A percentile compares a stretch with the other conserved stretches of the same genome.
phyloP scores from a whole-genome alignment of 1,140 invertebrate genomes.

The Trichonephila inaurata region DNA sequence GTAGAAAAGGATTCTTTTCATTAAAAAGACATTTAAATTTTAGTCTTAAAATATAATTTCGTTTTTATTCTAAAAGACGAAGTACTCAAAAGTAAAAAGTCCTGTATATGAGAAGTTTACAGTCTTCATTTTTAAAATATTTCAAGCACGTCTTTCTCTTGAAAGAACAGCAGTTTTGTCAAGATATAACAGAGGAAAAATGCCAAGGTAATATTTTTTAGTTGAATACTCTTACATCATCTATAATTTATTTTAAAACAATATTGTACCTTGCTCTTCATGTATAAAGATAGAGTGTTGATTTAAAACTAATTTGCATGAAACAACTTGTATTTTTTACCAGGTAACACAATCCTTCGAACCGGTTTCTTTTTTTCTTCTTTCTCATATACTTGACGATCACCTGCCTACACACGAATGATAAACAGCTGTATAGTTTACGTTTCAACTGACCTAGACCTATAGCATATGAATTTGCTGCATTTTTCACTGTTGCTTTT shows the following conservation, averaged over 20 bases:
- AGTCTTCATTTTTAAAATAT: neutral
- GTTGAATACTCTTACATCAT: neutral
- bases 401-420: conserved; percentile 11
- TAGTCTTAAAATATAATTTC: neutral
- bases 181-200: neutral
- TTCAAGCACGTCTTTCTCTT: neutral
- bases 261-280: neutral
- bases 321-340: neutral
- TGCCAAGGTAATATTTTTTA: neutral
- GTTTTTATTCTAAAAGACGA: neutral
- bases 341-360: neutral
- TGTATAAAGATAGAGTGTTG: neutral
- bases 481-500: neutral
- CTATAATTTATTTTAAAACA: conserved; percentile 6
- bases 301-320: conserved; percentile 25
- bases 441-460: conserved; percentile 13
- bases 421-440: neutral
- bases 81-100: neutral
- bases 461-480: neutral
- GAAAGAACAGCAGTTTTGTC: neutral
- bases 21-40: neutral
- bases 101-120: no score
- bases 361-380: neutral
- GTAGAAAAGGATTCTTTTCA: neutral
- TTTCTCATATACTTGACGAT: neutral